Base-by-base conservation (phyloP, 2,888 invertebrate species). In the Gortyna flavago region DNA sequence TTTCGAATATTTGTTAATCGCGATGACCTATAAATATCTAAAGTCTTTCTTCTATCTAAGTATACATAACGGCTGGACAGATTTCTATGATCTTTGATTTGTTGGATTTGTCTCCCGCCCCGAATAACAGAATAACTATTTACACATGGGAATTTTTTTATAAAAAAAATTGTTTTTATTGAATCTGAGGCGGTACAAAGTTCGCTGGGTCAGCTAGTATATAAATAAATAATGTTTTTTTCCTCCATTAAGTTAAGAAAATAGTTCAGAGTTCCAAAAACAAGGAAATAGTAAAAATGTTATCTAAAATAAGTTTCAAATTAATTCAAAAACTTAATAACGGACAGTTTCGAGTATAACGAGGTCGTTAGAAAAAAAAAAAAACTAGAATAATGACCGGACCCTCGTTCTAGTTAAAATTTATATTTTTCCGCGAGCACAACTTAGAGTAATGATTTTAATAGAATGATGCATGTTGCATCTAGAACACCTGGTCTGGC, bases 371-470 rank as follows among this genome's bases (percentile, higher is more conserved):
- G 35, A 3, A 68, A 74, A 73, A 65, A 44, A 68, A 65, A 38
- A 74, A 77, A 74, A 76, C 41, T 48, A 67, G 51, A 64, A 74
- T 41, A 57, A 54, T 54, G 35, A 61, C 65, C 35, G 65, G 76
- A 41, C 41, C 41, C 41, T 41, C 1, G 41, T 41, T 41, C 9
- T 41, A 41, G 41, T 41, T 41, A 9, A 9, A 38, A 38, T 38
- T 41, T 41, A 41, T 41, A 41, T 41, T 41, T 41, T 77, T 69
- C 29, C 29, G 62, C 35, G 38, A 32, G 44, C 73, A 69, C 76
- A 70, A 80, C 67, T 80, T 72, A 66, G 21, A 38, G 64, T 65
- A 81, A 75, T 77, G 67, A 65, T 72, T 80, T 83, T 74, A 85
- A 78, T 80, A 18, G 73, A 77, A n/a, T n/a, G n/a, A n/a, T n/a